These are phyloP conservation scores for Virgularia gustaviana DNA, from an alignment of 92 coral and sea anemone genomes.

Conservation along the genomic window DNA sequence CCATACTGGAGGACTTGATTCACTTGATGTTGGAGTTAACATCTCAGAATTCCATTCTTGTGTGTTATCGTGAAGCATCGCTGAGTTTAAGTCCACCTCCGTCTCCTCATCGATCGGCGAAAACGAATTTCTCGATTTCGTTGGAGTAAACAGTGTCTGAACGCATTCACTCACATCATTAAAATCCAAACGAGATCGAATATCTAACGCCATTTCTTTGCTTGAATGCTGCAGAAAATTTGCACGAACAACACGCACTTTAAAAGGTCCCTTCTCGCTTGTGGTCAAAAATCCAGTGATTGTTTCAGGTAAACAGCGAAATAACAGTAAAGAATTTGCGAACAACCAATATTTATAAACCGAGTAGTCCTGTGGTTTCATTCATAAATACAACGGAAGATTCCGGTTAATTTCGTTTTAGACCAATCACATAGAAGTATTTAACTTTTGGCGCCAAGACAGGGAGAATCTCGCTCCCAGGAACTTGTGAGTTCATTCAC, in stretches of 20 bases:
- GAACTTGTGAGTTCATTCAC: no score
- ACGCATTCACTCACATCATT: slow-evolving; percentile 15
- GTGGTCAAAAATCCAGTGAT: no score
- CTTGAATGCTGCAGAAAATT: not conserved
- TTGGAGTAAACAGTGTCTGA: slow-evolving; percentile 19
- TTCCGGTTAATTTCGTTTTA: no score
- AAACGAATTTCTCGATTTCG: slow-evolving; percentile 2
- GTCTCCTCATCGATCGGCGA: slow-evolving; percentile 26
- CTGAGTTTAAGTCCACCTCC: not conserved
- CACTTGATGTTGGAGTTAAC: slow-evolving; percentile 33
- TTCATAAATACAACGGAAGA: no score
- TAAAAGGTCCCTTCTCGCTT: no score
- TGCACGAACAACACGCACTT: not conserved
- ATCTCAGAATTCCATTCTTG: slow-evolving; percentile 31
- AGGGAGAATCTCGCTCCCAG: no score
- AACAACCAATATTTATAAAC: no score
- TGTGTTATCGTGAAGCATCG: not conserved
- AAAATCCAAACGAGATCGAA: slow-evolving; percentile 25
- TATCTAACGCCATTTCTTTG: slow-evolving; percentile 15
- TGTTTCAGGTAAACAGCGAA: no score
- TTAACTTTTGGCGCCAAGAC: no score
- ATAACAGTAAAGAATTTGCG: no score
- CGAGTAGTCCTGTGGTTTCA: no score
- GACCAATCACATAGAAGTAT: no score
- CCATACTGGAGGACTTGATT: slow-evolving; percentile 9